phyloP scores from a whole-genome alignment of 2,113 vertebrate species.

The Sinocyclocheilus anophthalmus region DNA sequence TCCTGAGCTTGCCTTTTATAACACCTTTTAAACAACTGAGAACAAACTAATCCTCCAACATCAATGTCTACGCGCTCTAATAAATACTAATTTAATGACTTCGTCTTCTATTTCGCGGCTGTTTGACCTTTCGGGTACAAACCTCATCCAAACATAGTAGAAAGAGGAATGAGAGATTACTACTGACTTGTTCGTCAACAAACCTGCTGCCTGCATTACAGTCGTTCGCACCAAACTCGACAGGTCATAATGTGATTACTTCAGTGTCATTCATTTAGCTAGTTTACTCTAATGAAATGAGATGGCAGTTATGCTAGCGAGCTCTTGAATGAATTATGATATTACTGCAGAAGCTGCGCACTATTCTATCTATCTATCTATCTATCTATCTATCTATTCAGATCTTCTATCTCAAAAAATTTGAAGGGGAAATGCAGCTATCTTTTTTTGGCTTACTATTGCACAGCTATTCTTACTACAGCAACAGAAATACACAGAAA shows the following conservation, averaged over 20 bases:
- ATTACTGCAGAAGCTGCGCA: background rate
- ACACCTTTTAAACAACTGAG: too few relatives aligned
- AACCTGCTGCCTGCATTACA: constrained; percentile 30
- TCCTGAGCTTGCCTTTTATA: too few relatives aligned
- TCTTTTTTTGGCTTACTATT: background rate
- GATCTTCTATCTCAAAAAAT: background rate
- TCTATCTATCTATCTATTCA: background rate
- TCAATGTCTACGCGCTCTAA: too few relatives aligned
- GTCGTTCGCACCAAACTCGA: constrained; percentile 28
- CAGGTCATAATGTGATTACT: constrained; percentile 30
- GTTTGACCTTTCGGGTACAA: too few relatives aligned
- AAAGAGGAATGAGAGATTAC: constrained; percentile 45
- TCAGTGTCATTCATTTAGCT: background rate
- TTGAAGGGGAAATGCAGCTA: background rate
- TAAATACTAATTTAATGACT: too few relatives aligned
- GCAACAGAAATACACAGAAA: constrained; percentile 22
- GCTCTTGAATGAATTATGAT: constrained; percentile 3
- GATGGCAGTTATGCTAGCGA: background rate
- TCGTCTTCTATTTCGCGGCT: too few relatives aligned
- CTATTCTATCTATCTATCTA: background rate
- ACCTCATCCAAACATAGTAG: too few relatives aligned
- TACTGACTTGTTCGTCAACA: constrained; percentile 37
- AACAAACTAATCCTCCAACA: too few relatives aligned
- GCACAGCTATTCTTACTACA: background rate
- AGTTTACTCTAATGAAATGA: constrained; percentile 18